These are phyloP conservation scores for Bujurquina vittata DNA, from an alignment of 2,113 vertebrate genomes.

Conservation along the genomic window DNA sequence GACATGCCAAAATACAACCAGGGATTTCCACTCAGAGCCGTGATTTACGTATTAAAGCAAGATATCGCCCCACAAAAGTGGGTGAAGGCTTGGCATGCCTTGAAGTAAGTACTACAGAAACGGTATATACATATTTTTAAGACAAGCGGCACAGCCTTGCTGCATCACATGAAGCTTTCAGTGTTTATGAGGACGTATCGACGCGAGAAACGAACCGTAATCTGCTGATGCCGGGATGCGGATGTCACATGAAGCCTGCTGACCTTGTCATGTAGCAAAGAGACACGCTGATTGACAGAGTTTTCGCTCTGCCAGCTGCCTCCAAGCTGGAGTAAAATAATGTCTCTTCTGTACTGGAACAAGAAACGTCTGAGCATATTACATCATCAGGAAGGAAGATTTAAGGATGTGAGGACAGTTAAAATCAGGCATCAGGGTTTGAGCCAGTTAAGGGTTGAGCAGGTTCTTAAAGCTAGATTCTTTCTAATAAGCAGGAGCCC, in stretches of 20 bases:
- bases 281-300: slow-evolving; percentile 57
- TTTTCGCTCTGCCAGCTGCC: slow-evolving; percentile 51
- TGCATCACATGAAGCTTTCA: neutral
- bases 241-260: slow-evolving; percentile 30
- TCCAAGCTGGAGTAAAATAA: slow-evolving; percentile 29
- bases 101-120: neutral
- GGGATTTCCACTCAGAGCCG: slow-evolving; percentile 29
- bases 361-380: slow-evolving; percentile 9
- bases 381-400: neutral
- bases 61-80: neutral
- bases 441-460: neutral
- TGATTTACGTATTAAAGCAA: slow-evolving; percentile 13
- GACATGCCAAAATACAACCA: slow-evolving; percentile 31
- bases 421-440: neutral
- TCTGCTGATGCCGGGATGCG: slow-evolving; percentile 46
- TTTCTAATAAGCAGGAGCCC: neutral
- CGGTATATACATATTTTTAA: neutral
- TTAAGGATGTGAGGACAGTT: neutral
- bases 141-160: neutral
- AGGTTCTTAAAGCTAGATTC: neutral
- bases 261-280: slow-evolving; percentile 58
- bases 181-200: slow-evolving; percentile 18
- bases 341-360: slow-evolving; percentile 15
- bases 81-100: neutral
- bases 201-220: slow-evolving; percentile 12